Evolutionary conservation across 2,797 vertebrate genomes (phyloP).

Genomic region (Pteropus rufus): DNA sequence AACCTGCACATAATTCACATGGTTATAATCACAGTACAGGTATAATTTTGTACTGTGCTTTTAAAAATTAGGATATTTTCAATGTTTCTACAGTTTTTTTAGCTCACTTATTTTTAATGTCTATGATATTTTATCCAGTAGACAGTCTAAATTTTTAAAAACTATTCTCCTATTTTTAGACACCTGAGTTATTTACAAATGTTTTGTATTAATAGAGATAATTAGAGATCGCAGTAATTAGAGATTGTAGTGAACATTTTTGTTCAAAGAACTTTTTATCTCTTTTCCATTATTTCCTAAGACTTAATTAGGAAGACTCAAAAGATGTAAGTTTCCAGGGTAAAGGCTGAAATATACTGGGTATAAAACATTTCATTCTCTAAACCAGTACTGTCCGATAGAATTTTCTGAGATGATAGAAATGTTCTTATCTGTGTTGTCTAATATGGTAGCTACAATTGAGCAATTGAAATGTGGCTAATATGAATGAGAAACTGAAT

Average conservation of each 20-base stretch:
- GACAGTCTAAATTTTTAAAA: background rate
- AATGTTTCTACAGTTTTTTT: background rate
- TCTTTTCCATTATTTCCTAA: background rate
- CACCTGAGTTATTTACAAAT: background rate
- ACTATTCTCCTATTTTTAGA: conserved; percentile 11
- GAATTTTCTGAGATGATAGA: background rate
- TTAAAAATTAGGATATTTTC: conserved; percentile 3
- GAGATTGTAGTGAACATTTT: background rate
- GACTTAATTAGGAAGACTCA: background rate
- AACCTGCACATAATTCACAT: background rate
- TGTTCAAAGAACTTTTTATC: conserved; percentile 21
- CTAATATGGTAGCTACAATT: background rate
- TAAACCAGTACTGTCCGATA: background rate
- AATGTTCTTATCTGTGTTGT: background rate
- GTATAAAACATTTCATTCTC: background rate
- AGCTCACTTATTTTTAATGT: background rate
- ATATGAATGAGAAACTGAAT: background rate
- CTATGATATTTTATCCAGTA: background rate
- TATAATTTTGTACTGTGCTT: conserved; percentile 6
- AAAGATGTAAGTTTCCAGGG: background rate
- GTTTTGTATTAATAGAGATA: conserved; percentile 6
- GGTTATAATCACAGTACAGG: background rate
- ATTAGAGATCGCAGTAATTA: background rate
- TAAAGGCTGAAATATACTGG: background rate
- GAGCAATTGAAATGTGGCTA: background rate